A percentile compares a stretch with the other conserved stretches of the same genome.
Evolutionary conservation across 2,797 vertebrate genomes (phyloP).

Genomic region (Apogon talboti): DNA sequence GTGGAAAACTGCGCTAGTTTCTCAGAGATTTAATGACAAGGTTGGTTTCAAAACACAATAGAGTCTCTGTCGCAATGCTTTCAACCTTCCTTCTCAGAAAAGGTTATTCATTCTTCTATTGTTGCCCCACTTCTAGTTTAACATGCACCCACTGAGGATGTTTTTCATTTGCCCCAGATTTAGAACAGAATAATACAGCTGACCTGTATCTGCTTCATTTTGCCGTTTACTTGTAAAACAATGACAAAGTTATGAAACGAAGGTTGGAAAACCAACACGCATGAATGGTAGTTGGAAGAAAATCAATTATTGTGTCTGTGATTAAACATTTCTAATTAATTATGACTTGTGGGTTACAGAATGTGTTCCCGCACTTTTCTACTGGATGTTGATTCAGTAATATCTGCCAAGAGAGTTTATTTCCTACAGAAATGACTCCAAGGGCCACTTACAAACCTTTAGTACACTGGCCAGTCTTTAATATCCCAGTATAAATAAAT

Average conservation of each 20-base stretch:
- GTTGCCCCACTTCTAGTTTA: conserved; percentile 30
- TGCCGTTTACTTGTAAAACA: conserved; percentile 16
- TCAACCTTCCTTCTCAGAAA: conserved; percentile 27
- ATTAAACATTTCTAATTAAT: neutral
- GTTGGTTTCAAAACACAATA: conserved; percentile 49
- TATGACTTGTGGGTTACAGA: too few relatives aligned
- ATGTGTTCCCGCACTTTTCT: neutral
- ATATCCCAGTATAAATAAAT: conserved; percentile 30
- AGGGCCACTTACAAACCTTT: conserved; percentile 29
- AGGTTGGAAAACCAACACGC: neutral
- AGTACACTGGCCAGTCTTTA: neutral
- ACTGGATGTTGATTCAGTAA: neutral
- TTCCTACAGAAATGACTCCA: conserved; percentile 29
- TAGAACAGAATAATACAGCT: conserved; percentile 6
- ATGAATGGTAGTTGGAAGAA: neutral
- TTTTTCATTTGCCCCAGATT: conserved; percentile 32
- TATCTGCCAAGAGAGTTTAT: conserved; percentile 19
- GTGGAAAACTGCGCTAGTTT: conserved; percentile 25
- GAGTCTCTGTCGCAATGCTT: conserved; percentile 5
- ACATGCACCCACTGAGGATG: conserved; percentile 12
- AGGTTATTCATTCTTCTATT: conserved; percentile 56
- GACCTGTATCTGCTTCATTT: conserved; percentile 20
- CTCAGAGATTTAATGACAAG: conserved; percentile 44
- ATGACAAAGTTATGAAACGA: neutral
- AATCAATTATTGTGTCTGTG: conserved; percentile 3